Conservation (phyloP, 2,888 invertebrate species). For the Rhorus exstirpatorius region DNA sequence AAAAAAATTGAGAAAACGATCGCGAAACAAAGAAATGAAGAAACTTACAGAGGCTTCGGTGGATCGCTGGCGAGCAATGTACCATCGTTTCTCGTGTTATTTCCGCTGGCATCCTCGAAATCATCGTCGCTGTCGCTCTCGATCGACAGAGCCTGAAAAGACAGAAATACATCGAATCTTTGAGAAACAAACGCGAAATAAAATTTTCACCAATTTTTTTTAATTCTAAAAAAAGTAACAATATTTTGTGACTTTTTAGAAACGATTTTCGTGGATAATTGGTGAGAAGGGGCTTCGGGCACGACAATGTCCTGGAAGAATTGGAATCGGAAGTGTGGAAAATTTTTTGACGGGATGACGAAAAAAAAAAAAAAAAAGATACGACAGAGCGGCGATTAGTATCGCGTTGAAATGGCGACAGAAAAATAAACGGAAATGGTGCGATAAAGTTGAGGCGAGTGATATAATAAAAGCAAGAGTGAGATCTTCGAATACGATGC, state of each 20-base stretch:
- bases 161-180: background rate
- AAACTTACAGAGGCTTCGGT: conserved; percentile 97
- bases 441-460: conserved; percentile 49
- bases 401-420: conserved; percentile 50
- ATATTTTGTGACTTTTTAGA: background rate
- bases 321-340: background rate
- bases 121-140: conserved; percentile 91
- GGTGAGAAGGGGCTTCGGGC: background rate
- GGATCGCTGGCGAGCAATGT: conserved; percentile 98
- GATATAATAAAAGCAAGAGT: conserved; percentile 32
- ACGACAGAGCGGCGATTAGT: conserved; percentile 29
- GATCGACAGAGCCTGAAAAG: conserved; percentile 81
- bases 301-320: background rate
- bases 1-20: too few relatives aligned
- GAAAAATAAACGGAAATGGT: conserved; percentile 67
- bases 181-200: conserved; percentile 61
- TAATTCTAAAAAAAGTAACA: conserved; percentile 27
- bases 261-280: conserved; percentile 30
- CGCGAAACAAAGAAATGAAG: conserved; percentile 1
- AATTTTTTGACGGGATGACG: conserved; percentile 8
- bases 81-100: conserved; percentile 95
- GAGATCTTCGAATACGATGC: conserved; percentile 29
- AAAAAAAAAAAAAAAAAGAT: conserved; percentile 22
- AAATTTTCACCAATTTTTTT: conserved; percentile 34
- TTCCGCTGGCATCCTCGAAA: conserved; percentile 93